Evolutionary conservation across 2,797 vertebrate species (phyloP).

Genomic region (Aplochiton taeniatus): DNA sequence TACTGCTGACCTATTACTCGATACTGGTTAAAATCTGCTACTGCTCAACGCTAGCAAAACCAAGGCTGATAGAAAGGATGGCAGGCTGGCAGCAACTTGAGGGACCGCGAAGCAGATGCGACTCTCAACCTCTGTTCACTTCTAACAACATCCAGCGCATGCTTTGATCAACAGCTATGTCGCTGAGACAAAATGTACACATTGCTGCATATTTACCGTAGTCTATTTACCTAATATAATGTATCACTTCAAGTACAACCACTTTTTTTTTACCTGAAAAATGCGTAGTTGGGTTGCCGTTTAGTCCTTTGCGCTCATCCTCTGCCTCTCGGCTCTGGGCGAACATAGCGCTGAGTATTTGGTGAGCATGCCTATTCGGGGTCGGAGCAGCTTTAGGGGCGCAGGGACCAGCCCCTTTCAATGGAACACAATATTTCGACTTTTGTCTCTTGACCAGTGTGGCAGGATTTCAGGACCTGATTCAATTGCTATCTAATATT

Average conservation of each 20-base stretch:
- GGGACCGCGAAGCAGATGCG: constrained; percentile 6
- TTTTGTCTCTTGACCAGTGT: no score
- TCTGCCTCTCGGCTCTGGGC: neutral
- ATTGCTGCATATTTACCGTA: no score
- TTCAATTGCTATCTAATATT: no score
- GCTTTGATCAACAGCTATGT: no score
- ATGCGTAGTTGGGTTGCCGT: constrained; percentile 4
- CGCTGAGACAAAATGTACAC: no score
- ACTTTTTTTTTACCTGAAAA: constrained; percentile 15
- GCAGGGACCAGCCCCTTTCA: neutral
- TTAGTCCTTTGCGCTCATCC: constrained; percentile 9
- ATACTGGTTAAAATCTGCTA: no score
- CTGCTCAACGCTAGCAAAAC: neutral
- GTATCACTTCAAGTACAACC: constrained; percentile 1
- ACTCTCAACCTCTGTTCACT: constrained; percentile 7
- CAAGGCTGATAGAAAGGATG: neutral
- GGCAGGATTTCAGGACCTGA: no score
- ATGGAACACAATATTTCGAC: no score
- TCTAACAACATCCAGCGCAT: constrained; percentile 1
- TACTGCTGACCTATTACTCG: no score
- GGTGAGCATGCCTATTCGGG: constrained; percentile 10
- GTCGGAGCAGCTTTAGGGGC: constrained; percentile 3
- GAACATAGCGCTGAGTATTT: neutral
- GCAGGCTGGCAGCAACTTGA: constrained; percentile 4
- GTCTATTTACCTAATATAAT: neutral